Percentiles rank a stretch among this genome's conserved stretches.
Conservation (phyloP, 2,888 invertebrate genomes). For the Apotomis betuletana region DNA sequence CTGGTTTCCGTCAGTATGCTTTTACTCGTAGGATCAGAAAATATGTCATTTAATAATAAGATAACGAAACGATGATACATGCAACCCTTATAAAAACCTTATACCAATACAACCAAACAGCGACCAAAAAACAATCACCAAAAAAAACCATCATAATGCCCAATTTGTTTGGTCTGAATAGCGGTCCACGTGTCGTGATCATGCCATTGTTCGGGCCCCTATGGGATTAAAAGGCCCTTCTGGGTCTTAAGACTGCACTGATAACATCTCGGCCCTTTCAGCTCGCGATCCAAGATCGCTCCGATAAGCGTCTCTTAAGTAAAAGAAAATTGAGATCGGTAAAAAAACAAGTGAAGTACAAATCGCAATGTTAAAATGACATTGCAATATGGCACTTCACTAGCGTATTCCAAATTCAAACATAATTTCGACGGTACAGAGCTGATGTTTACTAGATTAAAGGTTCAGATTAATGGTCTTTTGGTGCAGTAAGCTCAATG, state of each 20-base stretch:
- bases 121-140: conserved; percentile 44
- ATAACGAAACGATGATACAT: conserved; percentile 12
- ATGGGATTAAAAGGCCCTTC: conserved; percentile 62
- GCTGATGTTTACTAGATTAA: background rate
- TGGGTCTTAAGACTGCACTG: conserved; percentile 51
- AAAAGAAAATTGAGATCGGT: conserved; percentile 57
- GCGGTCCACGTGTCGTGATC: conserved; percentile 67
- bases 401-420: background rate
- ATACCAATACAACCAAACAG: conserved; percentile 27
- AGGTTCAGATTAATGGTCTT: background rate
- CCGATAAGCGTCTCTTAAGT: conserved; percentile 46
- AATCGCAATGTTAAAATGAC: background rate
- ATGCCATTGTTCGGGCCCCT: conserved; percentile 66
- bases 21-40: background rate
- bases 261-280: conserved; percentile 68
- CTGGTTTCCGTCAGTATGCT: too few relatives aligned
- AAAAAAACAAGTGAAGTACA: conserved; percentile 45
- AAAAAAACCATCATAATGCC: conserved; percentile 59
- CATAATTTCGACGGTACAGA: background rate
- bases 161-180: conserved; percentile 67
- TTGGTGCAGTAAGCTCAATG: background rate
- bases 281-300: conserved; percentile 46
- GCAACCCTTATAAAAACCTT: conserved; percentile 22
- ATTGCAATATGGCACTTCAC: background rate
- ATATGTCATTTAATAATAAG: background rate